phyloP scores from a whole-genome alignment of 2,113 vertebrate species.

The Ia io region DNA sequence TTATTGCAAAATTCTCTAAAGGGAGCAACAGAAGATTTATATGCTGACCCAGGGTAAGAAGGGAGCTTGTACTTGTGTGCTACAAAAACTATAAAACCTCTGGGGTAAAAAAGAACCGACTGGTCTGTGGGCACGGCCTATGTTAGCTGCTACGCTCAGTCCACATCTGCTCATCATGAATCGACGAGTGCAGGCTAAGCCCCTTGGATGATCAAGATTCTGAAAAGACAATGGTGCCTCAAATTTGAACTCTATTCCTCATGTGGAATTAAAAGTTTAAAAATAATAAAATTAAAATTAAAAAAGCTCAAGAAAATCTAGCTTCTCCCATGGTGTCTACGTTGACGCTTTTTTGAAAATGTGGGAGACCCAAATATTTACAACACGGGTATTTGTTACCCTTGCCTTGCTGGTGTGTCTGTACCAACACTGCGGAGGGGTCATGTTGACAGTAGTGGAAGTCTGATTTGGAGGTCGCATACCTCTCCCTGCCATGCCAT shows the following conservation, averaged over 20 bases:
- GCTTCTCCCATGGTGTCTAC: background rate
- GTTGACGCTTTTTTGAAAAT: background rate
- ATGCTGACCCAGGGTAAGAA: background rate
- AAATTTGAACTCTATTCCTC: background rate
- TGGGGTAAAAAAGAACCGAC: slow-evolving; percentile 25
- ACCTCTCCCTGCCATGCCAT: background rate
- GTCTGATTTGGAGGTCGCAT: background rate
- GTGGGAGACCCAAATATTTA: background rate
- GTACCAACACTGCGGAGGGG: background rate
- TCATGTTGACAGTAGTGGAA: background rate
- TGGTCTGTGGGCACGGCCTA: background rate
- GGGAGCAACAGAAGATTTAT: background rate
- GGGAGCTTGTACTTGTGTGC: background rate
- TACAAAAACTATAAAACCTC: background rate
- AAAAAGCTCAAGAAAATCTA: background rate
- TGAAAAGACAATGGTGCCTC: background rate
- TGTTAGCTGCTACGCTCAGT: background rate
- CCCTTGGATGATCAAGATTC: background rate
- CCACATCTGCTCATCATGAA: background rate
- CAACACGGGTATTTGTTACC: background rate
- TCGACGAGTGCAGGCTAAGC: background rate
- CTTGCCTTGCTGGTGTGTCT: background rate
- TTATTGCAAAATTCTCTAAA: slow-evolving; percentile 44
- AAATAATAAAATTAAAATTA: slow-evolving; percentile 7
- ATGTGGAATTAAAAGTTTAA: background rate